phyloP scores from a whole-genome alignment of 2,113 vertebrate species.

The Nannobrachium achirus region DNA sequence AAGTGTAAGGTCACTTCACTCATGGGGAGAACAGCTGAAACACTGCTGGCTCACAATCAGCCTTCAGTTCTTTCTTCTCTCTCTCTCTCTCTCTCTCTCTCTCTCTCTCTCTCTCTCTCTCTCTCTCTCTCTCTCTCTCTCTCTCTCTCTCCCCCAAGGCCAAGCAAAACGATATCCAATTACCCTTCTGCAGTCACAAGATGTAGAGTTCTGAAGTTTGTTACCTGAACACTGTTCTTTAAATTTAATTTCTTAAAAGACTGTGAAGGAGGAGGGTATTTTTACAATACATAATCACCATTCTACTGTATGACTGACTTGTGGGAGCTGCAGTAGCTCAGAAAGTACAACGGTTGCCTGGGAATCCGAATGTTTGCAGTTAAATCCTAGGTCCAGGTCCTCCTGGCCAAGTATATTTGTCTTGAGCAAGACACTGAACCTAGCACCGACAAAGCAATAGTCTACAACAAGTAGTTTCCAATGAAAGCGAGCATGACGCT shows the following conservation, averaged over 20 bases:
- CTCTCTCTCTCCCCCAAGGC: background rate
- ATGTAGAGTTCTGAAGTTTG: background rate
- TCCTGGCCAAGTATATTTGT: too few relatives aligned
- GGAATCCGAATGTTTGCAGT: too few relatives aligned
- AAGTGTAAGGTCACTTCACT: background rate
- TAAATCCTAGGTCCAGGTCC: too few relatives aligned
- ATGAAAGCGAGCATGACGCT: too few relatives aligned
- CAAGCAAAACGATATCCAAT: background rate
- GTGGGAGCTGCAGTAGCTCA: too few relatives aligned
- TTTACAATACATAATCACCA: background rate
- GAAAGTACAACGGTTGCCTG: too few relatives aligned
- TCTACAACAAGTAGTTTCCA: too few relatives aligned
- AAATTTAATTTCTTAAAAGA: background rate
- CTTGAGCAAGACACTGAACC: too few relatives aligned
- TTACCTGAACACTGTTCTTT: too few relatives aligned
- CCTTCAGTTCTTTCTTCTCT: conserved; percentile 1
- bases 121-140: too few relatives aligned
- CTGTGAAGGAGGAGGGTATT: background rate
- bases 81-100: background rate
- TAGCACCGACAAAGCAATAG: too few relatives aligned
- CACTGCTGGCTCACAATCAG: conserved; percentile 10
- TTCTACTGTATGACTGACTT: background rate
- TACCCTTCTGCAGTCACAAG: conserved; percentile 38
- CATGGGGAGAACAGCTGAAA: conserved; percentile 1
- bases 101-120: background rate